phyloP scores from a whole-genome alignment of 2,113 vertebrate species.

The Circaetus cinerascens region DNA sequence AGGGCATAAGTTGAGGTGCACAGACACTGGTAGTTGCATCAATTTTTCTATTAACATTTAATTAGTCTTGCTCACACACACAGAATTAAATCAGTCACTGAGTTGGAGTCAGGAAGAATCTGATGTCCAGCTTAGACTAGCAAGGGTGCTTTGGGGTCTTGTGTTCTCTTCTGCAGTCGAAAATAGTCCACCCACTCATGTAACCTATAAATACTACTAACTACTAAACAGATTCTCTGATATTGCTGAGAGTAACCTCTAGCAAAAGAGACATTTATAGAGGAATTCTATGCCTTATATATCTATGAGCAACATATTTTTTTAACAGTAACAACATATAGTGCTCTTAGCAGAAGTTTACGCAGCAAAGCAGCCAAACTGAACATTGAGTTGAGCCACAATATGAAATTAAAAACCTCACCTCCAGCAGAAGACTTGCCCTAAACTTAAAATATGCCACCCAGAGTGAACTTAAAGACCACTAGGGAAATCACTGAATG shows the following conservation, averaged over 20 bases:
- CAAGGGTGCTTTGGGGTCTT: neutral
- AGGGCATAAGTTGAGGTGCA: neutral
- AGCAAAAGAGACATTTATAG: constrained; percentile 72
- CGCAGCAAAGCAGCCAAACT: neutral
- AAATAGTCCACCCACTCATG: neutral
- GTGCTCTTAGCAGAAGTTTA: constrained; percentile 51
- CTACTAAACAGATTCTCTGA: neutral
- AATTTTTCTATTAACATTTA: neutral
- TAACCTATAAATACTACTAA: neutral
- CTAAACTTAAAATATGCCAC: constrained; percentile 42
- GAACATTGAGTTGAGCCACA: constrained; percentile 13
- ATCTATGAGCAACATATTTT: constrained; percentile 60
- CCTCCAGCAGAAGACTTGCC: constrained; percentile 34
- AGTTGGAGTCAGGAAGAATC: neutral
- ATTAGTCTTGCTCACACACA: neutral
- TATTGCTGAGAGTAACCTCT: constrained; percentile 18
- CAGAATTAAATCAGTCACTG: neutral
- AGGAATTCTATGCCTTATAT: constrained; percentile 59
- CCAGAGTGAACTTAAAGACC: constrained; percentile 23
- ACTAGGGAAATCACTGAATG: constrained; percentile 30
- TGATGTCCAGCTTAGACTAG: neutral
- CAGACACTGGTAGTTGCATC: neutral
- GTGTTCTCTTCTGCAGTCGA: neutral
- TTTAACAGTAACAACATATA: constrained; percentile 53
- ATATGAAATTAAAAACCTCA: constrained; percentile 65